A percentile compares a stretch with the other conserved stretches of the same genome.
Conservation (phyloP, 1,140 invertebrate species). For the Pseudoatta argentina region DNA sequence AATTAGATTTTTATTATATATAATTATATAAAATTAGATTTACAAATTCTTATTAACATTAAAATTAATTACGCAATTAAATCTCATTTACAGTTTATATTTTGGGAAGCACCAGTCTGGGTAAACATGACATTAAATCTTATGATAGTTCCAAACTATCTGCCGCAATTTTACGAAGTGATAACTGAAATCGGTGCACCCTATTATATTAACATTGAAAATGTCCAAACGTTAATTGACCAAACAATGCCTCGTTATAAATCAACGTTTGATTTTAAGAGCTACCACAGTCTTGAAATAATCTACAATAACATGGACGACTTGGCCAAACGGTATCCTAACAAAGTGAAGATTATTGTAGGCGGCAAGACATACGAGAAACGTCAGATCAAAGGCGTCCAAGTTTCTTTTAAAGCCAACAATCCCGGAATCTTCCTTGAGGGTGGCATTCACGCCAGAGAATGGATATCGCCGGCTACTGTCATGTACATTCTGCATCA, state of each 20-base stretch:
- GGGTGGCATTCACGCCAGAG: conserved; percentile 90
- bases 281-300: not conserved
- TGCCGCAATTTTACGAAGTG: not conserved
- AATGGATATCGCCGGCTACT: conserved; percentile 93
- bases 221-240: not conserved
- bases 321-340: not conserved
- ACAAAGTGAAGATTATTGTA: not conserved
- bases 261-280: not conserved
- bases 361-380: not conserved
- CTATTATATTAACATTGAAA: not conserved
- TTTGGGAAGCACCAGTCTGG: not conserved
- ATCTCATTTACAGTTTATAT: not conserved
- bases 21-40: not conserved
- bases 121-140: not conserved
- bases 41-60: not conserved
- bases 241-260: not conserved
- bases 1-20: not conserved
- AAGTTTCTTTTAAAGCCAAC: not conserved
- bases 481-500: conserved; percentile 90
- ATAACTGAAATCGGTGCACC: not conserved
- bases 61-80: not conserved
- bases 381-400: conserved; percentile 1
- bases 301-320: not conserved
- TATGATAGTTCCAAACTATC: not conserved
- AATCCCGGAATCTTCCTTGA: conserved; percentile 9